These are phyloP conservation scores for Diplodus sargus DNA, from an alignment of 2,797 vertebrate genomes.

Conservation along the genomic window DNA sequence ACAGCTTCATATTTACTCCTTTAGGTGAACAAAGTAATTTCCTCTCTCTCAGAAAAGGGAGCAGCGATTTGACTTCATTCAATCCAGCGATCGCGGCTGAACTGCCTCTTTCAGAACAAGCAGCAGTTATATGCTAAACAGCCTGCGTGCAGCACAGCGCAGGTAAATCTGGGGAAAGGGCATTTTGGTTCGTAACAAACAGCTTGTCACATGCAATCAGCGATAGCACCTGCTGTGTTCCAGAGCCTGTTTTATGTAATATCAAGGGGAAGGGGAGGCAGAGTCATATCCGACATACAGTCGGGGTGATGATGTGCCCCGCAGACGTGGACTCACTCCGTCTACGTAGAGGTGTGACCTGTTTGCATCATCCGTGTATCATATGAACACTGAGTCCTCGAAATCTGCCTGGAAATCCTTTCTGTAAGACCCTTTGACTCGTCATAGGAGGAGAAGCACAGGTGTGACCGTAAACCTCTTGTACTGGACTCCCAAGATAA, in stretches of 20 bases:
- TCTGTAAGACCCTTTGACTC: no score
- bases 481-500: no score
- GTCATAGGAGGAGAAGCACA: no score
- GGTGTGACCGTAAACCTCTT: no score
- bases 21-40: no score
- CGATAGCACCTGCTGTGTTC: constrained; percentile 47
- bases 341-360: constrained; percentile 1
- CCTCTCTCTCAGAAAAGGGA: neutral
- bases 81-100: neutral
- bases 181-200: constrained; percentile 46
- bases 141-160: neutral
- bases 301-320: constrained; percentile 54
- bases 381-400: neutral
- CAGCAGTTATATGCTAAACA: neutral
- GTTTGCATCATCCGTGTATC: constrained; percentile 18
- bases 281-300: constrained; percentile 38
- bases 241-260: constrained; percentile 46
- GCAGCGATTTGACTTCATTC: neutral
- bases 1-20: no score
- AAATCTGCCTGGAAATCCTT: neutral
- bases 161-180: constrained; percentile 41
- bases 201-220: constrained; percentile 65
- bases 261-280: constrained; percentile 30
- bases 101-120: neutral
- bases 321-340: constrained; percentile 33